Conservation (phyloP, 2,888 invertebrate genomes). For the Dexiosoma caninum region DNA sequence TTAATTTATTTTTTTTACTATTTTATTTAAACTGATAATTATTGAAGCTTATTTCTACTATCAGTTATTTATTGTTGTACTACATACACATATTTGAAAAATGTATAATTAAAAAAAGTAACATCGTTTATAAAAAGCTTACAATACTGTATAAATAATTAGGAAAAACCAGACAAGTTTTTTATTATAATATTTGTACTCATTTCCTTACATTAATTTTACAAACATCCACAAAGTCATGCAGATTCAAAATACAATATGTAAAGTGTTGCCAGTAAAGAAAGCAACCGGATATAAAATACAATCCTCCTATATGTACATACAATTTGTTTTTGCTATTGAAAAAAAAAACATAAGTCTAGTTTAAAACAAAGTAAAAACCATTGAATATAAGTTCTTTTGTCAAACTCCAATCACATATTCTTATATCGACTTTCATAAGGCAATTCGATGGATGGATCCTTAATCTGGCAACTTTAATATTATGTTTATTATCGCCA, state of each 20-base stretch:
- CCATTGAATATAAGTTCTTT: too few relatives aligned
- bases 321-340: too few relatives aligned
- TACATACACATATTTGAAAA: slow-evolving; percentile 25
- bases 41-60: slow-evolving; percentile 41
- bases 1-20: neutral
- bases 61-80: slow-evolving; percentile 33
- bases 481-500: slow-evolving; percentile 3
- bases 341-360: too few relatives aligned
- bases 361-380: too few relatives aligned
- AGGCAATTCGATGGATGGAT: too few relatives aligned
- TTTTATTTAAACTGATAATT: slow-evolving; percentile 22
- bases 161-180: slow-evolving; percentile 17
- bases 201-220: slow-evolving; percentile 25
- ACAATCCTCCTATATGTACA: too few relatives aligned
- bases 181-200: neutral
- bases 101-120: neutral
- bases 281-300: too few relatives aligned
- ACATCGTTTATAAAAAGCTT: neutral
- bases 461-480: slow-evolving; percentile 8
- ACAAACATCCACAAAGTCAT: too few relatives aligned
- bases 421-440: too few relatives aligned
- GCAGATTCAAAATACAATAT: too few relatives aligned
- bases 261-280: too few relatives aligned
- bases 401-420: too few relatives aligned
- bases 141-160: slow-evolving; percentile 10